Percentiles rank a stretch among this genome's conserved stretches.
Conservation (phyloP, 1,140 invertebrate species). For the Habropoda laboriosa region DNA sequence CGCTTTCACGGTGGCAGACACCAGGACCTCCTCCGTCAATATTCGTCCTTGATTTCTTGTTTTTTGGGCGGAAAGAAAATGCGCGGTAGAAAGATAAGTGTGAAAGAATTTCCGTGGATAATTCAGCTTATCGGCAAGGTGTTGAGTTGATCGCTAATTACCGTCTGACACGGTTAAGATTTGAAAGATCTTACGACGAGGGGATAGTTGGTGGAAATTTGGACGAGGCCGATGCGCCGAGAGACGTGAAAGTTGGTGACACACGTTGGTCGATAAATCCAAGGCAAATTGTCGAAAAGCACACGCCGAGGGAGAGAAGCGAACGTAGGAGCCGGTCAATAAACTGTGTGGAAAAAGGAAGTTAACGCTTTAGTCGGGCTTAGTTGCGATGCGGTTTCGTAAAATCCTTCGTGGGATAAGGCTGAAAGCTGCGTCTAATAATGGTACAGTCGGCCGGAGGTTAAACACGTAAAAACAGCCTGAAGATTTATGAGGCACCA, state of each 20-base stretch:
- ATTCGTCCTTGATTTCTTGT: not conserved
- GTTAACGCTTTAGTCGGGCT: slow-evolving; percentile 36
- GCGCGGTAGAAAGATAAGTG: not conserved
- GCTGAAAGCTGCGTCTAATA: slow-evolving; percentile 74
- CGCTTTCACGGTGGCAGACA: too few species aligned
- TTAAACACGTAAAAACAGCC: slow-evolving; percentile 77
- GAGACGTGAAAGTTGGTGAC: slow-evolving; percentile 54
- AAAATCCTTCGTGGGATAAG: slow-evolving; percentile 69
- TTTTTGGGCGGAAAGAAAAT: too few species aligned
- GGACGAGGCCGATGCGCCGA: slow-evolving; percentile 20
- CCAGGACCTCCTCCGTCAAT: not conserved
- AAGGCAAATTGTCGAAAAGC: slow-evolving; percentile 34
- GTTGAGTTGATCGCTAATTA: not conserved
- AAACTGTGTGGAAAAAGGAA: slow-evolving; percentile 62
- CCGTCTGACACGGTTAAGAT: not conserved
- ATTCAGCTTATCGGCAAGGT: too few species aligned
- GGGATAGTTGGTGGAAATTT: slow-evolving; percentile 8
- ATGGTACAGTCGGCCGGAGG: slow-evolving; percentile 69
- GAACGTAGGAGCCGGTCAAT: slow-evolving; percentile 63
- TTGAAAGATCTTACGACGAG: not conserved
- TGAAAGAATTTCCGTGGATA: too few species aligned
- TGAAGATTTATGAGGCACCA: slow-evolving; percentile 74
- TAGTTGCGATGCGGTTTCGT: slow-evolving; percentile 70
- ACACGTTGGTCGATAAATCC: slow-evolving; percentile 59
- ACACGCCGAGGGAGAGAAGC: slow-evolving; percentile 4